phyloP scores from a whole-genome alignment of 2,888 invertebrate species.

The Timandra comae region DNA sequence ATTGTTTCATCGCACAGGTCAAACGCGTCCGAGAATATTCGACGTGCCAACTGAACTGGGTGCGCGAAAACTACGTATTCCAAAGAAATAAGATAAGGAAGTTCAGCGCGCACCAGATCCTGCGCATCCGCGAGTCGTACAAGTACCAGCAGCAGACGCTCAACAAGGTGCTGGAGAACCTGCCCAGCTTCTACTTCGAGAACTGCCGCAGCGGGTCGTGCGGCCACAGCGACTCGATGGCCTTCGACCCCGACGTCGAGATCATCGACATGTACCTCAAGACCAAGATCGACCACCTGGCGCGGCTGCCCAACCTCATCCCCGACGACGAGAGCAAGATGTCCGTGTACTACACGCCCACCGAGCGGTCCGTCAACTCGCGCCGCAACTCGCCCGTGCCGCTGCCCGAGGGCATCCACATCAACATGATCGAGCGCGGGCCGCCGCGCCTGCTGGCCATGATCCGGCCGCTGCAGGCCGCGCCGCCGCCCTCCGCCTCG shows the following conservation, averaged over 20 bases:
- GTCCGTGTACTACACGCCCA: slow-evolving; percentile 90
- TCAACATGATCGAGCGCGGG: slow-evolving; percentile 79
- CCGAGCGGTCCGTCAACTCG: slow-evolving; percentile 79
- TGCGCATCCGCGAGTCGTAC: slow-evolving; percentile 93
- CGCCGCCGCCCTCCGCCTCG: slow-evolving; percentile 33
- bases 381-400: slow-evolving; percentile 58
- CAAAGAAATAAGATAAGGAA: slow-evolving; percentile 96
- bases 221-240: slow-evolving; percentile 84
- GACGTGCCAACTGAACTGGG: slow-evolving; percentile 92
- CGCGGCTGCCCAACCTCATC: slow-evolving; percentile 66
- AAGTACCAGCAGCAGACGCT: slow-evolving; percentile 97
- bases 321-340: slow-evolving; percentile 82
- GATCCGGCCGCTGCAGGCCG: slow-evolving; percentile 44
- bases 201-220: slow-evolving; percentile 93
- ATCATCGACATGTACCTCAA: slow-evolving; percentile 82
- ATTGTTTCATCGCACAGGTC: slow-evolving; percentile 75
- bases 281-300: slow-evolving; percentile 78
- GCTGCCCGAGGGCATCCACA: slow-evolving; percentile 79
- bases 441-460: slow-evolving; percentile 56
- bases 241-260: slow-evolving; percentile 81
- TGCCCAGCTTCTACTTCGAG: slow-evolving; percentile 93
- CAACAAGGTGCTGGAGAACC: slow-evolving; percentile 94
- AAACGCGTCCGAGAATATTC: slow-evolving; percentile 95
- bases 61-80: slow-evolving; percentile 96
- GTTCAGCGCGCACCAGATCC: slow-evolving; percentile 94